A percentile compares a stretch with the other conserved stretches of the same genome.
phyloP scores from a whole-genome alignment of 1,140 invertebrate genomes.

The Panagrolaimus sp. region DNA sequence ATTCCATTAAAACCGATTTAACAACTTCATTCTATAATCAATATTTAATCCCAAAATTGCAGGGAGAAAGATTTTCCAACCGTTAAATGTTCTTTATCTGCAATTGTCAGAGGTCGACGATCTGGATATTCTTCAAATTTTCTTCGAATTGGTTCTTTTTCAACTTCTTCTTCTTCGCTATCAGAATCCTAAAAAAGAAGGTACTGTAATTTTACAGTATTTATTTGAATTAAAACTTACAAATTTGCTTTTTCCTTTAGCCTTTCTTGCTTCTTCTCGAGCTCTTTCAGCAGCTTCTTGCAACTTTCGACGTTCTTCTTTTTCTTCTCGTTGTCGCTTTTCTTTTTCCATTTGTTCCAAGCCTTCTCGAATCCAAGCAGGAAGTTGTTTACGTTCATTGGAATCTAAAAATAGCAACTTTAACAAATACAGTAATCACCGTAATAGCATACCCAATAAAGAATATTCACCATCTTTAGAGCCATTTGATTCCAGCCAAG shows the following conservation, averaged over 20 bases:
- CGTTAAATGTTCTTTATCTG: not conserved
- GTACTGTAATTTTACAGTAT: too few species aligned
- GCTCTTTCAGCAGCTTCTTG: too few species aligned
- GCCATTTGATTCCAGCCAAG: not conserved
- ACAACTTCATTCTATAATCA: not conserved
- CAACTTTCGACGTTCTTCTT: not conserved
- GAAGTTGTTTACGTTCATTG: not conserved
- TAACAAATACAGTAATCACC: not conserved
- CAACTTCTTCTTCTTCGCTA: not conserved
- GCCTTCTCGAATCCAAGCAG: not conserved
- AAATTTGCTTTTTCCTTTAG: too few species aligned
- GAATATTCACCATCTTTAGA: not conserved
- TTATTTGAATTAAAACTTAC: too few species aligned
- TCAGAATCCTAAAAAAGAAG: too few species aligned
- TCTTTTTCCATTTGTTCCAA: slow-evolving; percentile 13
- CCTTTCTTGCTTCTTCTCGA: too few species aligned
- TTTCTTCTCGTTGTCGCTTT: not conserved
- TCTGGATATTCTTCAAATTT: slow-evolving; percentile 6
- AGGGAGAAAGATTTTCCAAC: not conserved
- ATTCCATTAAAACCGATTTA: not conserved
- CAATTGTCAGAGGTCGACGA: not conserved
- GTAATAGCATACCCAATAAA: not conserved
- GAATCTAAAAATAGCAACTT: not conserved
- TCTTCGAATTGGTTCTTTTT: not conserved
- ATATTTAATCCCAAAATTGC: not conserved